phyloP scores from a whole-genome alignment of 2,113 vertebrate genomes.

The Parus major region DNA sequence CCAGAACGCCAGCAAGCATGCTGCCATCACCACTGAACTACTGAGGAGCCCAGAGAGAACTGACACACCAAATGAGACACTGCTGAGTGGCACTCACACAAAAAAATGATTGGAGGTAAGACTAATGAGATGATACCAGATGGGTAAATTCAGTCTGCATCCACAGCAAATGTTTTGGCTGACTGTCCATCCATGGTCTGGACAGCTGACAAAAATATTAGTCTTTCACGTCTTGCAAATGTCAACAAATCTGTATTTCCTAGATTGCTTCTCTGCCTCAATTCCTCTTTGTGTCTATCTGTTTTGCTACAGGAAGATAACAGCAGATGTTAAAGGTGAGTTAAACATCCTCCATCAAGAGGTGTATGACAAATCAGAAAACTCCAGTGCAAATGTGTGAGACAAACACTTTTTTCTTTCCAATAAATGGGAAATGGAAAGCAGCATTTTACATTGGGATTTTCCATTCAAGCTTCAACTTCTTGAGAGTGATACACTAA shows the following conservation, averaged over 20 bases:
- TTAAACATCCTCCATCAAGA: background rate
- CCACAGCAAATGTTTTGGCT: background rate
- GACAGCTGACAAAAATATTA: background rate
- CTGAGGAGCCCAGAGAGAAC: background rate
- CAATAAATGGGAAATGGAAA: background rate
- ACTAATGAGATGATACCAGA: background rate
- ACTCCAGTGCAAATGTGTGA: background rate
- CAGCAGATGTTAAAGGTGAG: background rate
- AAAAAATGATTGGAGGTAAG: background rate
- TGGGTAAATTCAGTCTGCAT: background rate
- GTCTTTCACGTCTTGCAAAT: background rate
- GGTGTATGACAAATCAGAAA: background rate
- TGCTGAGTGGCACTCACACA: background rate
- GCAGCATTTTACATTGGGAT: background rate
- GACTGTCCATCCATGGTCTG: background rate
- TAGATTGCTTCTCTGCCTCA: background rate
- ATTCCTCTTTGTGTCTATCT: background rate
- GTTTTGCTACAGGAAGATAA: background rate
- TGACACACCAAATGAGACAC: rapidly evolving
- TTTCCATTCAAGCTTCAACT: slow-evolving; percentile 35
- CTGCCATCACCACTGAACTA: background rate
- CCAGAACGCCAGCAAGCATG: background rate
- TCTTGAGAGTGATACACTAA: slow-evolving; percentile 6
- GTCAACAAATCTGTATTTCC: background rate
- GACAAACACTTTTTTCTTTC: background rate